Evolutionary conservation across 2,888 invertebrate genomes (phyloP), one percentile per base, ranked within the genome.

Genomic region (Phyllotreta striolata): DNA sequence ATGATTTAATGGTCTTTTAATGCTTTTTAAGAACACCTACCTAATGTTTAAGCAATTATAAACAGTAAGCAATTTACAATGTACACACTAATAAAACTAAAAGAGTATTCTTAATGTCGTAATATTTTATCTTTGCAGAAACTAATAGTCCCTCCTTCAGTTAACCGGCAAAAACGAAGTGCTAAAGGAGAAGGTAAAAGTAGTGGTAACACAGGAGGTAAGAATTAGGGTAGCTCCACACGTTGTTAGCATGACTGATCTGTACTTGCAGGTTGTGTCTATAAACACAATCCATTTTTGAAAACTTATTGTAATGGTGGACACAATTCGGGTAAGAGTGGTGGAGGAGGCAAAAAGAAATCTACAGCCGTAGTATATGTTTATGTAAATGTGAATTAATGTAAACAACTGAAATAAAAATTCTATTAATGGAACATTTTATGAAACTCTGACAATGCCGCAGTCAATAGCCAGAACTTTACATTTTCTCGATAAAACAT

Each of bases 211-310:
- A 67, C 0, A 14, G 64, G 66, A 52, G 55, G 64, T 63, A 44
- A 54, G 24, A 49, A 38, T 37, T 35, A 40, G 41, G 10, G 10
- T 24, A 49, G 14, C 10, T 24, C 24, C 24, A 24, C 24, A 4
- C n/a, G 24, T 24, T 24, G 24, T 24, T 12, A 39, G 35, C 8
- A n/a, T 52, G 8, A 38, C 38, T 6, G 13, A 13, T 46, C 46
- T 43, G 6, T 54, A 59, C 59, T 67, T 67, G 61, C 62, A 68
- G 68, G 66, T 62, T 66, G 66, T 60, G 35, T 41, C 51, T 66
- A 38, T 64, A 66, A 54, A 35, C 8, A 38, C 41, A 68, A 66
- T 51, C 68, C 68, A 41, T 68, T 68, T 64, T 64, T 68, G 60
- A 66, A 62, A 52, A 40, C 55, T 55, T 38, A 62, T 60, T 68